phyloP scores from a whole-genome alignment of 2,888 invertebrate genomes.

The Leuctra nigra region DNA sequence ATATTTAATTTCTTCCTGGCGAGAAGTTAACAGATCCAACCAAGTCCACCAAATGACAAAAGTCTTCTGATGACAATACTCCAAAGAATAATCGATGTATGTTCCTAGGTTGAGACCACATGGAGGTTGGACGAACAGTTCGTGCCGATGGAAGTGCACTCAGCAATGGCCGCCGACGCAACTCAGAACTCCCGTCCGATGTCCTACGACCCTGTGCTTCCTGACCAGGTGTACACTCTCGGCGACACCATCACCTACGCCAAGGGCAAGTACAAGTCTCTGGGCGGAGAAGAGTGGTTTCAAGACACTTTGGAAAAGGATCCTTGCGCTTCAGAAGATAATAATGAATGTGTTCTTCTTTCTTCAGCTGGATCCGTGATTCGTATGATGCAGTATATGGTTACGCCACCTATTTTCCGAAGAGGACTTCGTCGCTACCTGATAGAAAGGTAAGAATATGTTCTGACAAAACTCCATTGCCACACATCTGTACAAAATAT shows the following conservation, averaged over 20 bases:
- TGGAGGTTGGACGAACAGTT: constrained; percentile 45
- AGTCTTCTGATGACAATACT: too few species aligned
- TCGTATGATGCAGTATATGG: constrained; percentile 84
- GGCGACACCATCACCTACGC: constrained; percentile 17
- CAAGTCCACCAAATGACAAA: too few species aligned
- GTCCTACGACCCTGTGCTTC: constrained; percentile 33
- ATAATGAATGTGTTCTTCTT: too few species aligned
- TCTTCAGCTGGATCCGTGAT: constrained; percentile 72
- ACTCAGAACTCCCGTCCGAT: constrained; percentile 43
- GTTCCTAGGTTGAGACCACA: constrained; percentile 34
- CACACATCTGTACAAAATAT: too few species aligned
- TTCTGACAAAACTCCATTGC: too few species aligned
- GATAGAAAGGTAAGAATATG: constrained; percentile 57
- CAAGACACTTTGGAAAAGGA: too few species aligned
- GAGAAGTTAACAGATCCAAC: too few species aligned
- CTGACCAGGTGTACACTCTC: constrained; percentile 16
- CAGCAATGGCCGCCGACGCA: constrained; percentile 42
- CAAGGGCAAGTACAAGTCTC: constrained; percentile 16
- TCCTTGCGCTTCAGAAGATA: too few species aligned
- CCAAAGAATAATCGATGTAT: too few species aligned
- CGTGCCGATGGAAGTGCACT: constrained; percentile 40
- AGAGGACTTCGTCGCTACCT: constrained; percentile 66
- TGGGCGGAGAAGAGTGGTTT: too few species aligned
- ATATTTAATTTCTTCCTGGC: too few species aligned
- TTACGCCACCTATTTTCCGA: constrained; percentile 68